Evolutionary conservation across 2,888 invertebrate genomes (phyloP).

Genomic region (Sympetrum striolatum): DNA sequence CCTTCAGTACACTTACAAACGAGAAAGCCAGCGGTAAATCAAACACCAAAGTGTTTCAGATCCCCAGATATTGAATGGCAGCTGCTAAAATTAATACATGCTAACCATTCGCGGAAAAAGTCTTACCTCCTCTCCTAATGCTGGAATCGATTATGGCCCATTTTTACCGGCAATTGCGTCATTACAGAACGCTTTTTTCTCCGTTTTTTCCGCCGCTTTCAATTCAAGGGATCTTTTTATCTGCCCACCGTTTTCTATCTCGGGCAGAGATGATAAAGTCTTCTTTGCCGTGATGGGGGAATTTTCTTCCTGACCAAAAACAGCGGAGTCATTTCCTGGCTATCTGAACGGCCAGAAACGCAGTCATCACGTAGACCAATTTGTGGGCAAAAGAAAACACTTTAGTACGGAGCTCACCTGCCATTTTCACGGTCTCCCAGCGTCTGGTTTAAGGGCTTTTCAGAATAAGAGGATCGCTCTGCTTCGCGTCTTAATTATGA

Average conservation of each 20-base stretch:
- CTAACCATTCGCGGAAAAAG: not conserved
- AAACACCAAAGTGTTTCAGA: too few species aligned
- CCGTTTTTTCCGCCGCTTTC: not conserved
- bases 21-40: too few species aligned
- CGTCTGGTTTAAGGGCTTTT: not conserved
- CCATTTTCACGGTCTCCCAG: not conserved
- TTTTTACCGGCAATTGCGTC: conserved; percentile 20
- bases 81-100: too few species aligned
- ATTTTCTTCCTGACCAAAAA: not conserved
- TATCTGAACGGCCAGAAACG: not conserved
- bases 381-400: conserved; percentile 24
- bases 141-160: not conserved
- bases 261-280: conserved; percentile 33
- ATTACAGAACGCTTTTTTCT: not conserved
- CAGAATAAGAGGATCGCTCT: not conserved
- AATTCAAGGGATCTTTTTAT: not conserved
- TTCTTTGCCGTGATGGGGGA: conserved; percentile 23
- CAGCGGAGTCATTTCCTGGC: conserved; percentile 33
- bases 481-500: conserved; percentile 17
- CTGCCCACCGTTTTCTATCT: not conserved
- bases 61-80: too few species aligned
- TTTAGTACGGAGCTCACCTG: conserved; percentile 14
- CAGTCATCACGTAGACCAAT: conserved; percentile 41
- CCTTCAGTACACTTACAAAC: too few species aligned
- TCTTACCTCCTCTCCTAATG: not conserved